Percentiles rank a stretch among this genome's conserved stretches.
These are phyloP conservation scores for Pristionchus exspectatus DNA, from an alignment of 2,888 invertebrate species.

Conservation along the genomic window DNA sequence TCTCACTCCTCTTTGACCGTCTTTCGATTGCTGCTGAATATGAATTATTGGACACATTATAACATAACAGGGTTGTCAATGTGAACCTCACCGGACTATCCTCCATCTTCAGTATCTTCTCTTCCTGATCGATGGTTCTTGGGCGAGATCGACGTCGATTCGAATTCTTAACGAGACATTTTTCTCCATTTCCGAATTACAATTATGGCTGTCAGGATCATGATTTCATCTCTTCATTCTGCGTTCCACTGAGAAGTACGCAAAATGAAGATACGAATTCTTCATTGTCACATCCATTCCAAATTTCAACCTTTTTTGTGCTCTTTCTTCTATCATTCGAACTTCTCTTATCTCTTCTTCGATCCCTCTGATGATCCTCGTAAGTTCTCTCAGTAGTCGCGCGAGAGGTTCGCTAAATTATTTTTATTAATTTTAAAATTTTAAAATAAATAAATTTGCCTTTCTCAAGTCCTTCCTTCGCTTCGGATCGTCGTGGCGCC, in stretches of 20 bases:
- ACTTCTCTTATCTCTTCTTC: neutral
- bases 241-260: neutral
- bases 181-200: too few species aligned
- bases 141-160: neutral
- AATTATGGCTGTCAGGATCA: too few species aligned
- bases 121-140: neutral
- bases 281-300: neutral
- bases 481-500: neutral
- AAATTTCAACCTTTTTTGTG: neutral
- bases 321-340: neutral
- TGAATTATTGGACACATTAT: too few species aligned
- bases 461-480: neutral
- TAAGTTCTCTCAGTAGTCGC: neutral
- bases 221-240: neutral
- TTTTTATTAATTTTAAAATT: neutral
- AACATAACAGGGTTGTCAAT: too few species aligned
- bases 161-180: neutral
- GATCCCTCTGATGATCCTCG: neutral
- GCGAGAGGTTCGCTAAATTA: neutral
- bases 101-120: neutral
- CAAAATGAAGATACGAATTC: neutral
- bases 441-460: neutral
- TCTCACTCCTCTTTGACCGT: neutral
- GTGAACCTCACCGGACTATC: neutral
- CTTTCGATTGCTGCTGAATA: neutral